Base-by-base conservation (phyloP, 2,888 invertebrate species). In the Heteropelma amictum region DNA sequence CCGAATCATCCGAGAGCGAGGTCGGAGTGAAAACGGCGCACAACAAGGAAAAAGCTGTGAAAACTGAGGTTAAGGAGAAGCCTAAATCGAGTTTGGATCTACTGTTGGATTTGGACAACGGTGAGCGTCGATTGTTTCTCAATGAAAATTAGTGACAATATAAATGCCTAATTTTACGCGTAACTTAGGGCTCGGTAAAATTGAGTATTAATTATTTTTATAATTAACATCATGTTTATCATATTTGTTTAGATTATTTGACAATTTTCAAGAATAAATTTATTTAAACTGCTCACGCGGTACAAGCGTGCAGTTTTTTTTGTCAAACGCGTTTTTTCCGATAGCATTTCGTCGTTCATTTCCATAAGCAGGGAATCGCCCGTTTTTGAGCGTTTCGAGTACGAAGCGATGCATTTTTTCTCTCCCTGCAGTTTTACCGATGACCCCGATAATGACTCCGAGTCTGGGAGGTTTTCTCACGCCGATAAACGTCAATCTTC, bases 401-500 rank as follows among this genome's bases (percentile, higher is more conserved):
- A 58, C 28, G 56, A 0, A 19, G 21, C 58, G 47, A 58, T 56
- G 4, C 56, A 42, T 53, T 19, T 58, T 21, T 45, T 26, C 12
- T 30, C 58, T 53, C 23, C 21, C 19, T 83, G n/a, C 81, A 89
- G 93, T 93, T 67, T 93, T 94, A 38, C 91, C 92, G 74, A 90
- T 92, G 38, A 90, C 93, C 77, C 95, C 96, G 51, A 93, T 95
- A 8, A 93, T 96, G 93, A 96, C 96, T 30, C 96, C 96, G 75
- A 95, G 95, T 0, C 90, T 94, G 33, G 96, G 96, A 47, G 95
- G 95, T 1, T 93, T 96, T 83, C 90, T 95, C 33, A 93, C 94
- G 0, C 95, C 95, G 8, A 90, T 92, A 77, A 87, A 86, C 33
- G 83, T 84, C 10, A 81, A 61, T 64, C 0, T 85, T 40, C 3